Percentiles rank a stretch among this genome's conserved stretches.
phyloP scores from a whole-genome alignment of 2,797 vertebrate genomes.

The Fundulus diaphanus region DNA sequence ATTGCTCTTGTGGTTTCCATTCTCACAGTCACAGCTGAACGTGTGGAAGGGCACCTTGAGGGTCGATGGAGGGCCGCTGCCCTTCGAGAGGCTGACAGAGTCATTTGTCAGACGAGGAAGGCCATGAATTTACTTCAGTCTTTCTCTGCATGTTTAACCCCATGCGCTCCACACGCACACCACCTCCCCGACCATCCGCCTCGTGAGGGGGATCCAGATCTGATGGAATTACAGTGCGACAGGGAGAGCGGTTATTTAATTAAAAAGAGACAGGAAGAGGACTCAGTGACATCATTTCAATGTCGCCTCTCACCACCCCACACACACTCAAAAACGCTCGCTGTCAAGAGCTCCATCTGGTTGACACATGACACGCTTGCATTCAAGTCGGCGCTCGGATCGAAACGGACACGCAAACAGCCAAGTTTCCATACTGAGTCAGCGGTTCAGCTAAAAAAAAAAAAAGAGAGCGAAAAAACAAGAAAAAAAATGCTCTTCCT shows the following conservation, averaged over 20 bases:
- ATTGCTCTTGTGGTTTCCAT: constrained; percentile 35
- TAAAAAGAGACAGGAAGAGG: constrained; percentile 69
- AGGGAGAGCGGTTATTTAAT: constrained; percentile 66
- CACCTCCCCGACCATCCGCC: too few species aligned
- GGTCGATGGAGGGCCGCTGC: constrained; percentile 57
- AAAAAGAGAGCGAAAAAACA: too few species aligned
- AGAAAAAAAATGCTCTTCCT: constrained; percentile 1
- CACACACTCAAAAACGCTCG: constrained; percentile 31
- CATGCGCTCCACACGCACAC: constrained; percentile 32
- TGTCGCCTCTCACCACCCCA: constrained; percentile 36
- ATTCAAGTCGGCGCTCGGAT: constrained; percentile 10
- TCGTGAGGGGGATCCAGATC: constrained; percentile 37
- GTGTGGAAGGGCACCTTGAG: constrained; percentile 78
- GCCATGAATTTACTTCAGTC: constrained; percentile 67
- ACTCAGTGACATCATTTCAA: constrained; percentile 72
- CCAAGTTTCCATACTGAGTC: constrained; percentile 40
- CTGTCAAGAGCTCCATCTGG: constrained; percentile 70
- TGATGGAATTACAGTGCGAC: constrained; percentile 47
- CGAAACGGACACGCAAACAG: constrained; percentile 26
- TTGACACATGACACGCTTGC: constrained; percentile 38
- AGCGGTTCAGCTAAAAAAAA: constrained; percentile 31
- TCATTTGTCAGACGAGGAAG: constrained; percentile 78
- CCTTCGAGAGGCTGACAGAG: constrained; percentile 74
- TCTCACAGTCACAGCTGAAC: constrained; percentile 7
- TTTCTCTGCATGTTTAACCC: constrained; percentile 67